Percentiles rank a stretch among this genome's conserved stretches.
These are phyloP conservation scores for Barbus barbus DNA, from an alignment of 2,113 vertebrate genomes.

Conservation along the genomic window DNA sequence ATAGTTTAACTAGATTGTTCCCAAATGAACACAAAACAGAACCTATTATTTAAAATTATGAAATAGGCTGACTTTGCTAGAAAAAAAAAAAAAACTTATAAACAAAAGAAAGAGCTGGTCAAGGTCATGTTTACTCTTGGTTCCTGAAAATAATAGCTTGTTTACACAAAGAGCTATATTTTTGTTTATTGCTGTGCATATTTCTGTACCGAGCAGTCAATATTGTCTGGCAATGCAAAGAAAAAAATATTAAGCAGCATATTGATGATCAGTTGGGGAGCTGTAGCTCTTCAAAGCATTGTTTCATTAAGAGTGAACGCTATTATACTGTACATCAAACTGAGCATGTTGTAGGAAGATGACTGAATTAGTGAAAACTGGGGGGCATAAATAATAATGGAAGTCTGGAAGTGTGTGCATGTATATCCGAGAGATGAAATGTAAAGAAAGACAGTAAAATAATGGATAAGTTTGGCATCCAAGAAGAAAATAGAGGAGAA, in stretches of 20 bases:
- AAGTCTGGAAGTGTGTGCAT: not conserved
- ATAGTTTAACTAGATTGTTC: too few relatives aligned
- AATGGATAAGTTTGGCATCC: not conserved
- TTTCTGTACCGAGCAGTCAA: slow-evolving; percentile 41
- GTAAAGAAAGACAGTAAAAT: not conserved
- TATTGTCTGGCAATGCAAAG: slow-evolving; percentile 22
- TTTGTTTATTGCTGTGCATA: slow-evolving; percentile 18
- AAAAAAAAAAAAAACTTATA: not conserved
- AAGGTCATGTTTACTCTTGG: not conserved
- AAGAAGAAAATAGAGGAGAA: not conserved
- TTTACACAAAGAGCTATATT: not conserved
- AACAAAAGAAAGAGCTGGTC: not conserved
- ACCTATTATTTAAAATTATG: not conserved
- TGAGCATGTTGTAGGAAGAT: slow-evolving; percentile 10
- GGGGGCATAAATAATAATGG: slow-evolving; percentile 18
- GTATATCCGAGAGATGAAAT: not conserved
- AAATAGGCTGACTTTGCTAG: not conserved
- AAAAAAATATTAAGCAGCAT: slow-evolving; percentile 11
- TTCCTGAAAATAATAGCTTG: slow-evolving; percentile 37
- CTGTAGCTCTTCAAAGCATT: slow-evolving; percentile 33
- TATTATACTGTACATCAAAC: slow-evolving; percentile 25
- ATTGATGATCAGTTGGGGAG: slow-evolving; percentile 51
- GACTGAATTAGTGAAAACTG: slow-evolving; percentile 13
- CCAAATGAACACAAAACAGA: not conserved
- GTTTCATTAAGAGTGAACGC: slow-evolving; percentile 41